Evolutionary conservation across 2,888 invertebrate genomes (phyloP), one percentile per base, ranked within the genome.

Genomic region (Poecilus cupreus): DNA sequence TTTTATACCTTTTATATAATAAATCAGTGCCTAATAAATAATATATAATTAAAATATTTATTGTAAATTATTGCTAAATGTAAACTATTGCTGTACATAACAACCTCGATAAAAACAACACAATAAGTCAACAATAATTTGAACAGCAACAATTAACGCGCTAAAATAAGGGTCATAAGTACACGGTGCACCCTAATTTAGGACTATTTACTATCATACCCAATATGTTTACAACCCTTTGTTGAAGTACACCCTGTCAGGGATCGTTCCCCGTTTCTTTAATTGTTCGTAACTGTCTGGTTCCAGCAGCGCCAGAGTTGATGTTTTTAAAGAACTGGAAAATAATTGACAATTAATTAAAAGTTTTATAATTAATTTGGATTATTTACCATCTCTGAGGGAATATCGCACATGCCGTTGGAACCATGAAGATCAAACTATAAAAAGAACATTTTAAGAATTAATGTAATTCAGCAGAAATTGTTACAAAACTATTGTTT

Each of bases 371-470:
- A 70, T 39, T 39, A 20, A 13, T 18, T 13, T 72, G n/a, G n/a
- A n/a, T 72, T 46, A 90, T 92, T 91, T 89, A 96, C 96, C 96
- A 96, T 91, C 90, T 92, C 88, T 97, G 97, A 8, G 96, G 96
- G 87, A 96, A 97, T 64, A 97, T 86, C 0, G 95, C 95, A 88
- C 97, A 97, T 0, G 95, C 96, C 0, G 94, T 93, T 3, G 97
- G 97, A 83, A 96, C 96, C 96, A 97, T 97, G 83, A 96, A 92
- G 0, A 93, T 91, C 32, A 97, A 89, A 89, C 96, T 96, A 22
- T 3, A 54, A 54, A 18, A 18, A 54, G 22, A 18, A 10, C 10
- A 49, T 13, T 13, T 51, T 2, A 26, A 32, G 32, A 32, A 32
- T 32, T 32, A 32, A 32, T 32, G 4, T 32, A 16, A 20, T 75